These are phyloP conservation scores for Trachymyrmex cornetzi DNA, from an alignment of 1,140 invertebrate species.

Conservation along the genomic window DNA sequence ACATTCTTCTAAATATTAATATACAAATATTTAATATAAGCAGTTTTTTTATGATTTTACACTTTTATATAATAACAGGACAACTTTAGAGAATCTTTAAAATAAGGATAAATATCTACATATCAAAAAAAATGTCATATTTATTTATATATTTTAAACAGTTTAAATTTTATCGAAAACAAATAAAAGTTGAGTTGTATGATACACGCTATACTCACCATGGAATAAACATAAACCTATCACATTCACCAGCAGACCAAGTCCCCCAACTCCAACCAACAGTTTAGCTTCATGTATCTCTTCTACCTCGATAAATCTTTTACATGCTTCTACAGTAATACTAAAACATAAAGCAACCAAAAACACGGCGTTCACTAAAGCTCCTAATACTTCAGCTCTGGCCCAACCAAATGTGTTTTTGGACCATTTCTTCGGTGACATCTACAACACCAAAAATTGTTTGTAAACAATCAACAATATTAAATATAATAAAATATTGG, in stretches of 20 bases:
- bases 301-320: conserved; percentile 95
- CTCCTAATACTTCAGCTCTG: conserved; percentile 97
- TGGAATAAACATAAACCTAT: conserved; percentile 94
- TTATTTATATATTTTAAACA: conserved; percentile 4
- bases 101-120: neutral
- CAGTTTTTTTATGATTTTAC: neutral
- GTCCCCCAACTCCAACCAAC: conserved; percentile 91
- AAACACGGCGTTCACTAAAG: conserved; percentile 96
- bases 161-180: neutral
- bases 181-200: neutral
- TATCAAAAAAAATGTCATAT: neutral
- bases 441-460: conserved; percentile 88
- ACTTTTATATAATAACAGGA: neutral
- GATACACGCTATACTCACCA: conserved; percentile 87
- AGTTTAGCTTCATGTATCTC: conserved; percentile 93
- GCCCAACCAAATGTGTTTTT: conserved; percentile 98
- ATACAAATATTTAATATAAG: neutral
- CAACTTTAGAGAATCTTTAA: conserved; percentile 11
- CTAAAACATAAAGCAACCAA: conserved; percentile 97
- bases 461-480: neutral
- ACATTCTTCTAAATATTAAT: neutral
- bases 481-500: neutral
- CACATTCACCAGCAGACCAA: conserved; percentile 94
- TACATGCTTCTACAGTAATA: conserved; percentile 95
- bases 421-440: conserved; percentile 98